phyloP scores from a whole-genome alignment of 2,888 invertebrate species.

The Phalera bucephala region DNA sequence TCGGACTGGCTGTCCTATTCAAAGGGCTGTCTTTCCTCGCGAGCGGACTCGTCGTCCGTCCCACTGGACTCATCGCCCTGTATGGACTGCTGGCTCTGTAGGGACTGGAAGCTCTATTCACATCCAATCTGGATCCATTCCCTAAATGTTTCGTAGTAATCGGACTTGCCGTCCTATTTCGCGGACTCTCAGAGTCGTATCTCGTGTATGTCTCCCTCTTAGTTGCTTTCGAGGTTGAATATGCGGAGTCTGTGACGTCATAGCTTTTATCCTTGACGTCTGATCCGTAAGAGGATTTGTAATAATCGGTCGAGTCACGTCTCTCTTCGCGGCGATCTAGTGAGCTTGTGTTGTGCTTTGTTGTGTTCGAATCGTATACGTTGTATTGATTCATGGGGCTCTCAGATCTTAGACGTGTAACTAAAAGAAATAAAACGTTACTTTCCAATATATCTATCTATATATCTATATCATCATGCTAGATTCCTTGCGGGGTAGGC shows the following conservation, averaged over 20 bases:
- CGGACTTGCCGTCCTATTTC: conserved; percentile 73
- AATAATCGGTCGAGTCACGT: conserved; percentile 70
- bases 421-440: conserved; percentile 52
- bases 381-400: conserved; percentile 73
- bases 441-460: too few species aligned
- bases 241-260: conserved; percentile 73
- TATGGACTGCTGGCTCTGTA: conserved; percentile 64
- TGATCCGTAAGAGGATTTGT: conserved; percentile 64
- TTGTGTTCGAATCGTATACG: conserved; percentile 61
- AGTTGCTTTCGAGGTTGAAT: conserved; percentile 65
- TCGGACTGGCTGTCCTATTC: conserved; percentile 81
- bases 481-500: too few species aligned
- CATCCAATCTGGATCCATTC: conserved; percentile 72
- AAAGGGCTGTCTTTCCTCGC: conserved; percentile 76
- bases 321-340: conserved; percentile 72
- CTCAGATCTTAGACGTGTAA: conserved; percentile 70
- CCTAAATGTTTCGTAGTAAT: conserved; percentile 81
- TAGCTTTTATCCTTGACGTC: conserved; percentile 71
- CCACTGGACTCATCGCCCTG: conserved; percentile 74
- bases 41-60: conserved; percentile 79
- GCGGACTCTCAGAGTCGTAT: conserved; percentile 73
- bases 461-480: too few species aligned
- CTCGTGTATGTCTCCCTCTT: conserved; percentile 62
- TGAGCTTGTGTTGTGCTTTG: conserved; percentile 63
- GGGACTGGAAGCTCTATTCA: conserved; percentile 72